These are phyloP conservation scores for Climacteris rufus DNA, from an alignment of 2,113 vertebrate species.

Conservation along the genomic window DNA sequence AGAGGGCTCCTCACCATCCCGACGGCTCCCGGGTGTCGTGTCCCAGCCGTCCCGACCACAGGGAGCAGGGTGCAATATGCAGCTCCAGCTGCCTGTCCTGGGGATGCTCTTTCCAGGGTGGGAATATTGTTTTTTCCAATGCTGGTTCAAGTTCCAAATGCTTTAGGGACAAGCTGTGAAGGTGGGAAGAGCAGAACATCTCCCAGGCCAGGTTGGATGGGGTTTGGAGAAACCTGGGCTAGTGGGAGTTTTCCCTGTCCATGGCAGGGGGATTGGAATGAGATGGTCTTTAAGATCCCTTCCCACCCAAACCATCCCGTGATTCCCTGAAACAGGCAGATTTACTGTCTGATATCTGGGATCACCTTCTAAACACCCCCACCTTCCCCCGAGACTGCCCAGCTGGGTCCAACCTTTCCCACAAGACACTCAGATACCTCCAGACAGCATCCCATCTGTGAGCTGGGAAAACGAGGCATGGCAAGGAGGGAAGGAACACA, in stretches of 20 bases:
- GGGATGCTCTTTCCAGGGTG: neutral
- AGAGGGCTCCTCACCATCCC: neutral
- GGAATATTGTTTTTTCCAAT: neutral
- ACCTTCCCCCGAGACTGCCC: neutral
- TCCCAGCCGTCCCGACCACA: fast-evolving
- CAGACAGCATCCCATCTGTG: neutral
- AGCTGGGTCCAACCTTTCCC: neutral
- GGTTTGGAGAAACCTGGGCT: neutral
- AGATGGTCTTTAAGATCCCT: neutral
- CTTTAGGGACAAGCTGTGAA: neutral
- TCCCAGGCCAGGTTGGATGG: neutral
- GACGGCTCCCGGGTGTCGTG: fast-evolving
- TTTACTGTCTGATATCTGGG: neutral
- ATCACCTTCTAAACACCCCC: neutral
- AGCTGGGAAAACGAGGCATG: neutral
- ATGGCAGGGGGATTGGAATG: neutral
- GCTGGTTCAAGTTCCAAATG: neutral
- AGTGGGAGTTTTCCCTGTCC: neutral
- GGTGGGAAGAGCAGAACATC: neutral
- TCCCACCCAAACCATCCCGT: neutral
- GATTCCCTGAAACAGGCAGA: neutral
- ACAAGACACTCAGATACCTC: fast-evolving
- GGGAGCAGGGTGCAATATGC: neutral
- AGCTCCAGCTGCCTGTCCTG: neutral
- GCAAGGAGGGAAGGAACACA: neutral